Base-by-base conservation (phyloP, 2,888 invertebrate species). In the Epinotia ramella region DNA sequence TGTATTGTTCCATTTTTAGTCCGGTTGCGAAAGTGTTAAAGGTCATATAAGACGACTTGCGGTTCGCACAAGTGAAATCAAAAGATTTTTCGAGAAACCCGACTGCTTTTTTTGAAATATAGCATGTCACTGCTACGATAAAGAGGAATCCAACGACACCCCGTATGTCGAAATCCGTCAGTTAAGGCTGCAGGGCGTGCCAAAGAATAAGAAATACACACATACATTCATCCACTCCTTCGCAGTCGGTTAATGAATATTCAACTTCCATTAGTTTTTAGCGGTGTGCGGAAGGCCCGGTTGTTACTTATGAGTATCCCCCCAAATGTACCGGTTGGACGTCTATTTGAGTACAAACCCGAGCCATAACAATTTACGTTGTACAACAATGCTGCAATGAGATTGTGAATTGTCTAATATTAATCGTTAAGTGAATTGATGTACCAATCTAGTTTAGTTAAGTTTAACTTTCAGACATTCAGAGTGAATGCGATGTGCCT, bases 401-500 rank as follows among this genome's bases (percentile, higher is more conserved):
- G 84, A 93, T 92, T 92, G 92, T 90, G 84, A 87, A 86, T 90
- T 91, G 89, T 89, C 87, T 84, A 84, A 81, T 82, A 85, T 86
- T 83, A 84, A 82, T 84, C 83, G 76, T 82, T 83, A 87, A 87
- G 86, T 80, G 82, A 88, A 88, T 87, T 87, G 88, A 85, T 87
- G 83, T 87, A 86, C 84, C 85, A 87, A 85, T 84, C 82, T 88
- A 88, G 86, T 84, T 84, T 86, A 40, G 40, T 40, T 89, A 89
- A 87, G 87, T 88, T 88, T 79, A 77, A 85, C 84, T 84, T 86
- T 88, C 80, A 82, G 81, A 87, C 91, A 90, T 92, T 93, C 91
- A 82, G 83, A 81, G 82, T 85, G 92, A 91, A 91, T 93, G 91
- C 88, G 82, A 87, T 88, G 91, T 93, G 92, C 91, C 91, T 93